Percentiles rank a stretch among this genome's conserved stretches.
Evolutionary conservation across 2,113 vertebrate species (phyloP).

Genomic region (Dicerorhinus sumatrensis): DNA sequence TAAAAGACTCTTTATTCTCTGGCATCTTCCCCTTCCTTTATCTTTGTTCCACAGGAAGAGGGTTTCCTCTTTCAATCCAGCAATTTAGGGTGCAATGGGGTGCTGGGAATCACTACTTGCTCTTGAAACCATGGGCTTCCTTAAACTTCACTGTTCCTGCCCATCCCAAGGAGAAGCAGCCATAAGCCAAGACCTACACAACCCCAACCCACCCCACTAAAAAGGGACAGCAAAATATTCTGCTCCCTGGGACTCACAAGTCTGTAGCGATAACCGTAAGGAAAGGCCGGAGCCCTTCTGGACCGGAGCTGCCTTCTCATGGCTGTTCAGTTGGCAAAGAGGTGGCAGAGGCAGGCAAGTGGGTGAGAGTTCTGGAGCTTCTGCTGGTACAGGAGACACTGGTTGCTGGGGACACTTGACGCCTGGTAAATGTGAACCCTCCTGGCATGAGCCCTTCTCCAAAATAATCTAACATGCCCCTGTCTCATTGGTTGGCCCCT

Average conservation of each 20-base stretch:
- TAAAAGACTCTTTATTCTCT: background rate
- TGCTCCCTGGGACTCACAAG: constrained; percentile 77
- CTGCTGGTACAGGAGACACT: constrained; percentile 74
- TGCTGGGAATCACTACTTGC: background rate
- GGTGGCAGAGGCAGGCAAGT: background rate
- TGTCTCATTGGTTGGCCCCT: constrained; percentile 80
- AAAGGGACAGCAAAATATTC: constrained; percentile 31
- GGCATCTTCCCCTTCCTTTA: background rate
- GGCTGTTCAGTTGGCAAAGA: constrained; percentile 61
- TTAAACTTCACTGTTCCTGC: constrained; percentile 41
- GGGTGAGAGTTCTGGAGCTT: constrained; percentile 64
- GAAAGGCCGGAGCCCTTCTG: constrained; percentile 71
- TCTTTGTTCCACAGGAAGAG: constrained; percentile 40
- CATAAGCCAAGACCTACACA: background rate
- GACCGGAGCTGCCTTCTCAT: constrained; percentile 80
- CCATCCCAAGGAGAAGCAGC: background rate
- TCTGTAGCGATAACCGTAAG: constrained; percentile 73
- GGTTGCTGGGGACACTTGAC: constrained; percentile 74
- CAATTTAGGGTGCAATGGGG: background rate
- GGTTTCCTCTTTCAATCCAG: background rate
- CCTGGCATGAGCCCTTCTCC: constrained; percentile 78
- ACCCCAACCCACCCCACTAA: constrained; percentile 5
- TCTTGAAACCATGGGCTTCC: constrained; percentile 26
- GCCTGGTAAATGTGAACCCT: constrained; percentile 77
- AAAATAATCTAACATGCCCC: constrained; percentile 81